A percentile compares a stretch with the other conserved stretches of the same genome.
Evolutionary conservation across 2,797 vertebrate species (phyloP).

Genomic region (Smutsia temminckii): DNA sequence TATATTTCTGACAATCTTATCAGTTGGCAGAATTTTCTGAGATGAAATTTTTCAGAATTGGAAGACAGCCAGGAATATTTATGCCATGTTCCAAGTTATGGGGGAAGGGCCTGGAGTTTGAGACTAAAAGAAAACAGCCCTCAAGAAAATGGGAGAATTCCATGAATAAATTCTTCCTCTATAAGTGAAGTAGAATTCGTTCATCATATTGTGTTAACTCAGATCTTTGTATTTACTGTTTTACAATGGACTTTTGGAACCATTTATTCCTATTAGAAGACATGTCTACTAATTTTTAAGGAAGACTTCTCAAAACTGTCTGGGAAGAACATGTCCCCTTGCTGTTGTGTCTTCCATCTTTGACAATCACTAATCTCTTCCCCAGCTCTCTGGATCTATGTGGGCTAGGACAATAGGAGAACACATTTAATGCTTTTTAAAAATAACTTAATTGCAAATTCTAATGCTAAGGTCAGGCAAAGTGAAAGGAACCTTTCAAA

Average conservation of each 20-base stretch:
- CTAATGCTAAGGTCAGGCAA: conserved; percentile 30
- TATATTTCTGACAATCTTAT: not conserved
- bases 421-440: not conserved
- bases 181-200: not conserved
- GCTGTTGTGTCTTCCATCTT: not conserved
- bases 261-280: not conserved
- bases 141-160: not conserved
- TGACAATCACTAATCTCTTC: not conserved
- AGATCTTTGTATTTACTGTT: conserved; percentile 10
- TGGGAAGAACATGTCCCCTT: not conserved
- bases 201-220: not conserved
- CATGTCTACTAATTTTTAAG: not conserved
- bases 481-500: not conserved
- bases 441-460: conserved; percentile 14
- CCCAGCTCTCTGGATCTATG: not conserved
- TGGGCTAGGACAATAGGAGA: not conserved
- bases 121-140: not conserved
- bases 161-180: not conserved
- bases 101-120: not conserved
- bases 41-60: conserved; percentile 29
- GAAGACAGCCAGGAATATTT: not conserved
- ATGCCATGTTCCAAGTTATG: not conserved
- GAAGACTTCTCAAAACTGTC: not conserved
- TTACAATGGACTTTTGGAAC: not conserved
- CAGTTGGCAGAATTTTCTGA: conserved; percentile 41